phyloP scores from a whole-genome alignment of 2,797 vertebrate genomes.

The Darevskia mixta region DNA sequence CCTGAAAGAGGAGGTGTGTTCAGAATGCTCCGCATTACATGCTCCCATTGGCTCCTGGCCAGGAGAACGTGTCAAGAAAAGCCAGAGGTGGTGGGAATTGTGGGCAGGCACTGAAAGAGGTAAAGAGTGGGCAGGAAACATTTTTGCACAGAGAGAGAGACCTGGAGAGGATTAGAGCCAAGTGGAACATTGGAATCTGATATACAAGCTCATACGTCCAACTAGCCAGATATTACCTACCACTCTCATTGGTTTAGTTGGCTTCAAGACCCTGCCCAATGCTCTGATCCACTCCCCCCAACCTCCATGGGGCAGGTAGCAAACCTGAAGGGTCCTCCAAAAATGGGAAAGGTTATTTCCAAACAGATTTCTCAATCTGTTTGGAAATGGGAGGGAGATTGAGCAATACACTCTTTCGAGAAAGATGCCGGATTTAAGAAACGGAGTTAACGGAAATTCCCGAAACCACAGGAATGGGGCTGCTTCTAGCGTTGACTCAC shows the following conservation, averaged over 20 bases:
- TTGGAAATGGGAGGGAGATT: background rate
- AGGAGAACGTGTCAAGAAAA: background rate
- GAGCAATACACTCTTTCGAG: background rate
- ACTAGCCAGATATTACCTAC: background rate
- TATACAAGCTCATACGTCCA: too few relatives aligned
- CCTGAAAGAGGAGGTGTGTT: background rate
- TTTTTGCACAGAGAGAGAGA: background rate
- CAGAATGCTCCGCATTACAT: background rate
- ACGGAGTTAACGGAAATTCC: background rate
- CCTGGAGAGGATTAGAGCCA: background rate
- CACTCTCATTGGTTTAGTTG: too few relatives aligned
- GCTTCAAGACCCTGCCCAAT: too few relatives aligned
- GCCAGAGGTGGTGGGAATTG: background rate
- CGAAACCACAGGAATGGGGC: background rate
- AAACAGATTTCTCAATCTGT: background rate
- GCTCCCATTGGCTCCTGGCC: background rate
- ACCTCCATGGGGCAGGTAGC: too few relatives aligned
- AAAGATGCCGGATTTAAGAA: background rate
- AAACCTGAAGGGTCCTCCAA: too few relatives aligned
- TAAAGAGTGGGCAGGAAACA: background rate
- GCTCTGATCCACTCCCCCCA: too few relatives aligned
- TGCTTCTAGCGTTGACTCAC: background rate
- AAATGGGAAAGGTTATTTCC: background rate
- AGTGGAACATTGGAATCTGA: background rate
- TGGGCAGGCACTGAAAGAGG: background rate